A percentile compares a stretch with the other conserved stretches of the same genome.
Evolutionary conservation across 2,797 vertebrate species (phyloP).

Genomic region (Danionella dracula): DNA sequence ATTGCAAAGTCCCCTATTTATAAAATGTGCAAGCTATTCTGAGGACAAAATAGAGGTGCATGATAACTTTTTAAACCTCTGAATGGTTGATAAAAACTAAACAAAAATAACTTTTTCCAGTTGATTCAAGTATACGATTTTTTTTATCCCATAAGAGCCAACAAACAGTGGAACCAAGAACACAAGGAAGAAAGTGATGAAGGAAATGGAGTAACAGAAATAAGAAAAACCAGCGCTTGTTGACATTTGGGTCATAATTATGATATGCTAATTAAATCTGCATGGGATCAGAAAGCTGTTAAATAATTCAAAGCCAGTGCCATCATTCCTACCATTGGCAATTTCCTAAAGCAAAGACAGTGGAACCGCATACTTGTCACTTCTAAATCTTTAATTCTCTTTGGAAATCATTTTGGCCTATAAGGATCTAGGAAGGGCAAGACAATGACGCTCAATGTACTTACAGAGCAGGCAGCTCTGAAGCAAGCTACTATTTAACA

Average conservation of each 20-base stretch:
- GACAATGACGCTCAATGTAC: slow-evolving; percentile 21
- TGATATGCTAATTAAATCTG: slow-evolving; percentile 37
- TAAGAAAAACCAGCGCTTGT: slow-evolving; percentile 26
- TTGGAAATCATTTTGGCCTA: slow-evolving; percentile 40
- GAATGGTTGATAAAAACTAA: no score
- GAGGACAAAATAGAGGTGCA: no score
- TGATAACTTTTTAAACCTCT: no score
- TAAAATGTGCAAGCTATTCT: no score
- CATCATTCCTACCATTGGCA: slow-evolving; percentile 34
- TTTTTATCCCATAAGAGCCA: no score
- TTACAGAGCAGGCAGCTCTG: slow-evolving; percentile 16
- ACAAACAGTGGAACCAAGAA: no score
- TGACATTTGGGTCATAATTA: slow-evolving; percentile 34
- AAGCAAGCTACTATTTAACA: background rate
- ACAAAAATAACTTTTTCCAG: no score
- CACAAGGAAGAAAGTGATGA: slow-evolving; percentile 1
- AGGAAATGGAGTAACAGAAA: slow-evolving; percentile 21
- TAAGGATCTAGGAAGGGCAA: slow-evolving; percentile 23
- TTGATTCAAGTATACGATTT: no score
- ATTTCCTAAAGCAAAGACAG: slow-evolving; percentile 44
- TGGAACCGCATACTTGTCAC: slow-evolving; percentile 33
- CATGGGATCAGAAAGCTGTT: slow-evolving; percentile 35
- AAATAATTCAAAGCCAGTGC: slow-evolving; percentile 45
- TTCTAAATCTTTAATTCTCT: slow-evolving; percentile 45
- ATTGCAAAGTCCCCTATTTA: no score